Evolutionary conservation across 2,113 vertebrate genomes (phyloP), one percentile per base, ranked within the genome.

Genomic region (Stercorarius parasiticus): DNA sequence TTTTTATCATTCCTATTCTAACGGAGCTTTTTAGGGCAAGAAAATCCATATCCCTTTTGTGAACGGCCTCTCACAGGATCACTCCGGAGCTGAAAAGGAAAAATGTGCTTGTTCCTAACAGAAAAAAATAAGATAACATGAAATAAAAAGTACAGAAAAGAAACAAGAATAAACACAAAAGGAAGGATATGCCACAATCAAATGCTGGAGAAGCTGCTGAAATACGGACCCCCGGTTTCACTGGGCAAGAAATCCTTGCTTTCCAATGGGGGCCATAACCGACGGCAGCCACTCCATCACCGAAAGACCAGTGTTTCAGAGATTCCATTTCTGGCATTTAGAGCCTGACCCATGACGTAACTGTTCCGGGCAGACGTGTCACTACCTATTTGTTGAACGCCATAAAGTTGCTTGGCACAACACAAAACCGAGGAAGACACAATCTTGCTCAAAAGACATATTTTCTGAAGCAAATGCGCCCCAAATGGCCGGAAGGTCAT

Each of bases 11-110:
- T 87, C 79, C 65, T 72, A 91, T 74, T 88, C 74, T 82, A 96
- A 81, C 18, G 2, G 69, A 92, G 81, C 45, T 88, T 94, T 85
- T 62, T 40, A 32, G 89, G 66, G 42, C 82, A 91, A 86, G 86
- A 94, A 94, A 93, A 93, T 95, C 91, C 79, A 96, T 96, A 93
- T 74, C 59, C 74, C 71, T 95, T 97, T 95, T 95, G 95, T 94
- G 87, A 91, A 93, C 52, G 65, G 83, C 80, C 69, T 94, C 92
- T 87, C 83, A 45, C 50, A 97, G 78, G 77, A 92, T 66, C 6
- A 9, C 45, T 72, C 4, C 4, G 64, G 42, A 93, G 53, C 3
- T 94, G 88, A 87, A 93, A 96, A 89, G 81, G 49, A 83, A 95
- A 87, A 95, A 69, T 1, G 32, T 30, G 55, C 49, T 67, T 91